Conservation (phyloP, 2,888 invertebrate species). For the Drosophila setosimentum region DNA sequence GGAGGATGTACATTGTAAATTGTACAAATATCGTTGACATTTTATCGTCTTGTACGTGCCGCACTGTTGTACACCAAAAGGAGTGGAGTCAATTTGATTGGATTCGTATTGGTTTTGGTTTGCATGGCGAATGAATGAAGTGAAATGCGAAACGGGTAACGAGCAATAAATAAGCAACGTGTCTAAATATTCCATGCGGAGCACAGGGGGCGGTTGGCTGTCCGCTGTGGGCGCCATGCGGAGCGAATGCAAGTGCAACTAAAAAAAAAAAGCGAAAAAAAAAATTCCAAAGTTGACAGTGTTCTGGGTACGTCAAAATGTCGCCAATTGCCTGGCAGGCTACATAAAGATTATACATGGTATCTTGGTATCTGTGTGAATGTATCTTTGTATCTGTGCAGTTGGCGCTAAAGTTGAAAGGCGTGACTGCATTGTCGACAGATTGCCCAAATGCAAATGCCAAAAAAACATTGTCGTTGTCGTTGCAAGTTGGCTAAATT, state of each 20-base stretch:
- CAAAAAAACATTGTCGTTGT: constrained; percentile 58
- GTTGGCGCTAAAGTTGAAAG: constrained; percentile 70
- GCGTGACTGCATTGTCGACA: constrained; percentile 60
- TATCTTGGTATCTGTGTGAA: not conserved
- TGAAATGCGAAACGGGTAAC: constrained; percentile 40
- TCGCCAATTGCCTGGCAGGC: constrained; percentile 46
- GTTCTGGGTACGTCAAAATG: constrained; percentile 69
- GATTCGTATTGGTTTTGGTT: constrained; percentile 19
- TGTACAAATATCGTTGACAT: constrained; percentile 54
- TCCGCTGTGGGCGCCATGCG: constrained; percentile 20
- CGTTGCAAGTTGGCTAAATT: constrained; percentile 56
- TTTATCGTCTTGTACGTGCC: constrained; percentile 62
- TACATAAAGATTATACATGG: constrained; percentile 24
- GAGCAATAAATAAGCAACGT: constrained; percentile 55
- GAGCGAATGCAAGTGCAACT: constrained; percentile 46
- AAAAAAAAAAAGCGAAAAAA: constrained; percentile 8
- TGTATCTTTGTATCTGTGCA: constrained; percentile 22
- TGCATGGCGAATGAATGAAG: constrained; percentile 33
- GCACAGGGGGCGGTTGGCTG: not conserved
- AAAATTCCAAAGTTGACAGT: constrained; percentile 61
- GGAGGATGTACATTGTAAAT: constrained; percentile 34
- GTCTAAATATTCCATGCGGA: constrained; percentile 40
- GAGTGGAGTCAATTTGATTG: constrained; percentile 27
- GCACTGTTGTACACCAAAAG: constrained; percentile 27
- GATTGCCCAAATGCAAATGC: constrained; percentile 63